phyloP scores from a whole-genome alignment of 2,113 vertebrate genomes.

The Pardalotus punctatus region DNA sequence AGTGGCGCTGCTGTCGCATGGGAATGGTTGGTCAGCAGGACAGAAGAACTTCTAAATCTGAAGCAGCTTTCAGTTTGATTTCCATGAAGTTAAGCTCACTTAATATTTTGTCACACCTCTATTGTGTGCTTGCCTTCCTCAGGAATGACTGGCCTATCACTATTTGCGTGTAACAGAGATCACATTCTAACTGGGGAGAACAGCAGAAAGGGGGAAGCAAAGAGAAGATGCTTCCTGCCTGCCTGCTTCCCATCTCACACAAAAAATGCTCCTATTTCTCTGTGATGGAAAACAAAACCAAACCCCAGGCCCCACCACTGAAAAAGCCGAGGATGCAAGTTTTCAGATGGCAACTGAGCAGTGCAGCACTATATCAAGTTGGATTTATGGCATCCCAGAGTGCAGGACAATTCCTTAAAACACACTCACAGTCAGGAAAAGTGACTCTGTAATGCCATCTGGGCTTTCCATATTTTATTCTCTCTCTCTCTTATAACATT shows the following conservation, averaged over 20 bases:
- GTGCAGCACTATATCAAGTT: not conserved
- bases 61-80: not conserved
- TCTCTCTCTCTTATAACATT: not conserved
- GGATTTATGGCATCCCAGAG: conserved; percentile 24
- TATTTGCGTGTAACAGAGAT: not conserved
- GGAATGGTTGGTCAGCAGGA: fast-evolving
- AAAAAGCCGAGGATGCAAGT: not conserved
- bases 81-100: not conserved
- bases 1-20: fast-evolving
- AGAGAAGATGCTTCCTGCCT: not conserved
- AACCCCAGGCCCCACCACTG: not conserved
- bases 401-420: conserved; percentile 49
- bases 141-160: not conserved
- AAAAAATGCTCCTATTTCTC: not conserved
- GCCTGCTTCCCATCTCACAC: not conserved
- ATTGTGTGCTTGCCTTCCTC: not conserved
- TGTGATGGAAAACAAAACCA: not conserved
- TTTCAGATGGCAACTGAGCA: not conserved
- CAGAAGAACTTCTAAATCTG: not conserved
- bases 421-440: conserved; percentile 12
- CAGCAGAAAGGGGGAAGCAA: not conserved
- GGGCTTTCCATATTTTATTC: conserved; percentile 47
- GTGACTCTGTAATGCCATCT: conserved; percentile 28
- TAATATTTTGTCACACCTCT: not conserved
- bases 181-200: not conserved